These are phyloP conservation scores for Alces alces DNA, from an alignment of 2,113 vertebrate species.

Conservation along the genomic window DNA sequence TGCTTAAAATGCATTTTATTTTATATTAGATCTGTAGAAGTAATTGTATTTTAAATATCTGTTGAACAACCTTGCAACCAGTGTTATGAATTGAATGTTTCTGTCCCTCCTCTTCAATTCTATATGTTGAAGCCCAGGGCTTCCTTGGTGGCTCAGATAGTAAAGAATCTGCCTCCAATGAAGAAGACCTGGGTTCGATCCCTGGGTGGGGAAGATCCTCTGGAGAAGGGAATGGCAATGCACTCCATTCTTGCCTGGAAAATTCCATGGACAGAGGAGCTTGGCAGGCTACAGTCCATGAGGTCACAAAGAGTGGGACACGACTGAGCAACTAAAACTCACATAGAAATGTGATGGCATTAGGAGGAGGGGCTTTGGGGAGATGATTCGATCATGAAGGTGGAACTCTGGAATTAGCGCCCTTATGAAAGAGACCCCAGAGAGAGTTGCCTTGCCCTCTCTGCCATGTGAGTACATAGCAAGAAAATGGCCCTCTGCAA, in stretches of 20 bases:
- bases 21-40: background rate
- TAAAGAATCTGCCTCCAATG: background rate
- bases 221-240: background rate
- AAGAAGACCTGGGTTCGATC: background rate
- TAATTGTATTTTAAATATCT: background rate
- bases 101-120: background rate
- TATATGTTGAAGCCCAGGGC: background rate
- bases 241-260: background rate
- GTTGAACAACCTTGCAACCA: background rate
- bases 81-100: background rate
- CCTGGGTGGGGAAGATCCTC: background rate
- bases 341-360: background rate
- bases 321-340: background rate
- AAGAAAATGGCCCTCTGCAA: background rate
- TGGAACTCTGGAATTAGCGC: background rate
- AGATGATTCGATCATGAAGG: background rate
- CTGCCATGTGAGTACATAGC: background rate
- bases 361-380: background rate
- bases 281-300: background rate
- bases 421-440: background rate
- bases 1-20: background rate
- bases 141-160: background rate
- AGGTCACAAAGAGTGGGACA: background rate
- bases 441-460: background rate
- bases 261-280: background rate